Conservation (phyloP, 2,113 vertebrate species). For the Lepidothrix coronata region DNA sequence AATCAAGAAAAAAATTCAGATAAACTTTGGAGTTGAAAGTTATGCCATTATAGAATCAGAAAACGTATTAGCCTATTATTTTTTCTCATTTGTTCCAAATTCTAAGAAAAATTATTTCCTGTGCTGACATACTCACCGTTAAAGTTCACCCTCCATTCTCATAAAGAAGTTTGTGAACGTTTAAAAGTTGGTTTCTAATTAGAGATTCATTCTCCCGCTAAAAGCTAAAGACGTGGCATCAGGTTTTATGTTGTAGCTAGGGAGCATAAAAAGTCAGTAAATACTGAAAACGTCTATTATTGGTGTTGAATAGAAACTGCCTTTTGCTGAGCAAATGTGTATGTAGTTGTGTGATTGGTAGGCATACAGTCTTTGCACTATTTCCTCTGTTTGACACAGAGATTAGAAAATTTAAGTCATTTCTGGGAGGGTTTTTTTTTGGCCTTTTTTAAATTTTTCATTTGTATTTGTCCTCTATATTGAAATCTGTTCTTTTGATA, state of each 20-base stretch:
- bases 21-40: background rate
- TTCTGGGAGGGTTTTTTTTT: background rate
- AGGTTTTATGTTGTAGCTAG: accelerated
- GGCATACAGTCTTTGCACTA: background rate
- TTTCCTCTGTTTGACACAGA: background rate
- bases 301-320: background rate
- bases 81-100: background rate
- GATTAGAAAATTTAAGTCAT: background rate
- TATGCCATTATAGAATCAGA: background rate
- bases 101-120: background rate
- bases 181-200: background rate
- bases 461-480: background rate
- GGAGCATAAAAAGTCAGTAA: background rate
- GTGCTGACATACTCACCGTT: background rate
- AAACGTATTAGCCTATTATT: background rate
- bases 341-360: background rate
- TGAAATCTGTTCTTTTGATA: background rate
- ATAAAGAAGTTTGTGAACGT: background rate
- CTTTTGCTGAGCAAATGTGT: background rate
- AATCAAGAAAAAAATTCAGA: background rate
- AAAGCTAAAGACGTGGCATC: background rate
- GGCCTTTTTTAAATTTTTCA: background rate
- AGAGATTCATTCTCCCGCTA: background rate
- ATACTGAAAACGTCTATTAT: background rate
- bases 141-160: background rate